A percentile compares a stretch with the other conserved stretches of the same genome.
Evolutionary conservation across 2,888 invertebrate genomes (phyloP).

Genomic region (Xestoiulus laeticollis): DNA sequence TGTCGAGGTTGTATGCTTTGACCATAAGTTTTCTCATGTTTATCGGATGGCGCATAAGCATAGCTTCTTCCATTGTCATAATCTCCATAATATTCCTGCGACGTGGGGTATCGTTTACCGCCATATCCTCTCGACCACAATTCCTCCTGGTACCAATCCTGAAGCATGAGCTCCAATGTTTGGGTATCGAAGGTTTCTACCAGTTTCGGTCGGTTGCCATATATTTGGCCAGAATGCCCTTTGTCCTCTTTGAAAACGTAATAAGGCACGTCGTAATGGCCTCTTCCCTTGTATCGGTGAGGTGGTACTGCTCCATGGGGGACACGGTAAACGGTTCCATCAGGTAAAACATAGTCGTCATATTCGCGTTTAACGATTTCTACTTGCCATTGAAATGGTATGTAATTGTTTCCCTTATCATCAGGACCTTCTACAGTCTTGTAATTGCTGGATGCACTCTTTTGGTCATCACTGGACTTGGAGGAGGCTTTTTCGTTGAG

Average conservation of each 20-base stretch:
- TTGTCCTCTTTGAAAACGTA: conserved; percentile 47
- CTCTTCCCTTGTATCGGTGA: conserved; percentile 47
- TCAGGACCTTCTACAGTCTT: not conserved
- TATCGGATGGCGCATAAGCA: conserved; percentile 17
- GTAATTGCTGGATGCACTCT: conserved; percentile 35
- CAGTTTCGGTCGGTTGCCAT: conserved; percentile 48
- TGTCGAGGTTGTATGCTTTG: not conserved
- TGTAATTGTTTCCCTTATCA: conserved; percentile 52
- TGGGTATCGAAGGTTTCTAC: conserved; percentile 53
- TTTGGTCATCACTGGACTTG: not conserved
- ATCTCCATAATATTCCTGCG: not conserved
- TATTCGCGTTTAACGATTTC: conserved; percentile 53
- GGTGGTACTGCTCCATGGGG: conserved; percentile 51
- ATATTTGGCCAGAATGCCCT: conserved; percentile 20
- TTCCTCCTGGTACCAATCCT: conserved; percentile 52
- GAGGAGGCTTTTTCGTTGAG: too few relatives aligned
- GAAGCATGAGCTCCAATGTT: conserved; percentile 45
- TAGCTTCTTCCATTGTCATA: not conserved
- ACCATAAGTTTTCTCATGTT: not conserved
- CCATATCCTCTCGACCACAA: conserved; percentile 47
- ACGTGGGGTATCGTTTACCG: not conserved
- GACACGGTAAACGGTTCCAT: conserved; percentile 51
- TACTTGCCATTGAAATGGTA: conserved; percentile 54
- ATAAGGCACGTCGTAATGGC: conserved; percentile 51
- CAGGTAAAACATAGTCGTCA: conserved; percentile 53